These are phyloP conservation scores for Aproaerema taeniolella DNA, from an alignment of 2,888 invertebrate species.

Conservation along the genomic window DNA sequence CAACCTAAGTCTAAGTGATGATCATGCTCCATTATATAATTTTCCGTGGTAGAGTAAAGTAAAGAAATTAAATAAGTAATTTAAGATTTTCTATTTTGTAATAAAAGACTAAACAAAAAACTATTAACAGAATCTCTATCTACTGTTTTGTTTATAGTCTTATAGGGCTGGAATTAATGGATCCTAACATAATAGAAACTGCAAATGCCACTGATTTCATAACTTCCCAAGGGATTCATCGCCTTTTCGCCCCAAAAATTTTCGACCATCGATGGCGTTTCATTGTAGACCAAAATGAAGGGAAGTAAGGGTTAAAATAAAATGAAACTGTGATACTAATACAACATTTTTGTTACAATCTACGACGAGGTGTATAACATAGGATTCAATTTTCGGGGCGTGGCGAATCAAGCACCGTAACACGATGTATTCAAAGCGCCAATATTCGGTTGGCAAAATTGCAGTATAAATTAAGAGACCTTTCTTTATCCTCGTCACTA, in stretches of 20 bases:
- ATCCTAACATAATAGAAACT: conserved; percentile 77
- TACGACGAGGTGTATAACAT: conserved; percentile 63
- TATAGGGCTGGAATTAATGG: conserved; percentile 76
- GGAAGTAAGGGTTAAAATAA: conserved; percentile 31
- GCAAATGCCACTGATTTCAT: conserved; percentile 84
- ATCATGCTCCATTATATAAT: too few species aligned
- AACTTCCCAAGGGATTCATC: conserved; percentile 76
- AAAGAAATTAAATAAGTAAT: too few species aligned
- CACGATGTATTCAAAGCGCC: conserved; percentile 73
- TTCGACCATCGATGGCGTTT: conserved; percentile 20
- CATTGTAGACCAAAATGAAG: conserved; percentile 30
- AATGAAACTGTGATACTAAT: conserved; percentile 25
- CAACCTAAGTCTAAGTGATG: too few species aligned
- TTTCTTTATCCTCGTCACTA: conserved; percentile 55
- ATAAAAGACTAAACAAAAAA: conserved; percentile 24
- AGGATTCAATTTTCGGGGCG: conserved; percentile 75
- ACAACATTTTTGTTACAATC: conserved; percentile 43
- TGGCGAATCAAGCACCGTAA: conserved; percentile 75
- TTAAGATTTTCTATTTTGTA: too few species aligned
- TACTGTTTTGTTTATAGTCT: conserved; percentile 71
- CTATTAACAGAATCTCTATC: too few species aligned
- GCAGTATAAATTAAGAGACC: conserved; percentile 66
- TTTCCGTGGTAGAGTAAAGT: too few species aligned
- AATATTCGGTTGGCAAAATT: conserved; percentile 66
- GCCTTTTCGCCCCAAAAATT: conserved; percentile 69